Evolutionary conservation across 2,113 vertebrate species (phyloP).

Genomic region (Psephotus haematonotus): DNA sequence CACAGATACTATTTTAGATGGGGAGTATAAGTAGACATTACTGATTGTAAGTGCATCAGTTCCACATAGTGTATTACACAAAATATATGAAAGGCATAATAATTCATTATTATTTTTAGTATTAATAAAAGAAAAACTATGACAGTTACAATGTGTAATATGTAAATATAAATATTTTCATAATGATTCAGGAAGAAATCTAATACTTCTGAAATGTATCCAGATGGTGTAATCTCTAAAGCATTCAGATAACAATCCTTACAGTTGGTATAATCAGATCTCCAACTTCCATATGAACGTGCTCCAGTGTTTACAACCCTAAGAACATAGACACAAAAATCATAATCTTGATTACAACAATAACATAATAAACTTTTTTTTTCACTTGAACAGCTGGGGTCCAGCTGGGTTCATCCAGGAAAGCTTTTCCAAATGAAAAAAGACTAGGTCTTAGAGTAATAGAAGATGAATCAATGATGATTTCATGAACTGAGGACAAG

Average conservation of each 20-base stretch:
- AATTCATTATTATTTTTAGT: neutral
- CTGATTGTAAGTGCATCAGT: neutral
- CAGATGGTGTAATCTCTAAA: neutral
- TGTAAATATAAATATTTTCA: neutral
- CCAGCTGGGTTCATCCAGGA: neutral
- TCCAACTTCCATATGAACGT: neutral
- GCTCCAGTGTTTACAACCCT: neutral
- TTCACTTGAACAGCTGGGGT: neutral
- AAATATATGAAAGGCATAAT: neutral
- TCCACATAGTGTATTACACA: neutral
- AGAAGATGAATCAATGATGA: neutral
- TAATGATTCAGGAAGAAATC: neutral
- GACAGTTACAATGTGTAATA: neutral
- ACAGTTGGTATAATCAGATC: neutral
- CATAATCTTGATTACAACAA: neutral
- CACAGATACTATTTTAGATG: neutral
- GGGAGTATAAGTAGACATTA: neutral
- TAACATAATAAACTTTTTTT: neutral
- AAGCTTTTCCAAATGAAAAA: neutral
- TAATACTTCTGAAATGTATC: neutral
- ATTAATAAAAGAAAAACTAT: neutral
- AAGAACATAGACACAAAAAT: neutral
- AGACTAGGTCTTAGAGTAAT: neutral
- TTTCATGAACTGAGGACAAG: neutral
- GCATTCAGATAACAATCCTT: neutral